Percentiles rank a stretch among this genome's conserved stretches.
phyloP scores from a whole-genome alignment of 2,888 invertebrate species.

The Cyclophora punctaria region DNA sequence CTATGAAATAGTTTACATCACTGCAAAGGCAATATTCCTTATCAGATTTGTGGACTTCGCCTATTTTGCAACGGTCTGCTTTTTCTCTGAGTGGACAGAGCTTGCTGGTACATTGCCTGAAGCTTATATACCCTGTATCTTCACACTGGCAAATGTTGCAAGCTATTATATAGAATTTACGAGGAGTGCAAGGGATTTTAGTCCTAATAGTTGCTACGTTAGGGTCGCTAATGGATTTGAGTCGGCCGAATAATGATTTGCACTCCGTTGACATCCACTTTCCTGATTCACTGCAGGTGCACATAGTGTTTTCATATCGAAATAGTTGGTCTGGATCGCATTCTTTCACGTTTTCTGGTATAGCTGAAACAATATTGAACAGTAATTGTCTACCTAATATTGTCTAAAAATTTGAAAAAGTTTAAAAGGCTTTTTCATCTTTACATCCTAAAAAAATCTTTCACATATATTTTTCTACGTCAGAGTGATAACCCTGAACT shows the following conservation, averaged over 20 bases:
- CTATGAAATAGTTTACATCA: conserved; percentile 34
- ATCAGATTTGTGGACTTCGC: conserved; percentile 31
- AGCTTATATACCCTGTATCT: conserved; percentile 19
- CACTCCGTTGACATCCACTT: conserved; percentile 39
- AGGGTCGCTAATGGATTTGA: conserved; percentile 16
- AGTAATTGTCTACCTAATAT: no score
- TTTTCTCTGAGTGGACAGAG: conserved; percentile 28
- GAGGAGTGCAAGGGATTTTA: conserved; percentile 29
- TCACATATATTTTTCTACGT: no score
- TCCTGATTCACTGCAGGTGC: conserved; percentile 34
- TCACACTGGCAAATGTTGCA: conserved; percentile 46
- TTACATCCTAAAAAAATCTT: no score
- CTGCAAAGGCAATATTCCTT: conserved; percentile 42
- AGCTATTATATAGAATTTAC: conserved; percentile 30
- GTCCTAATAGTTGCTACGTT: conserved; percentile 16
- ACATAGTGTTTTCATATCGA: conserved; percentile 27
- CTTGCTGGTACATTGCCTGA: conserved; percentile 33
- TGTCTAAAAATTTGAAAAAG: no score
- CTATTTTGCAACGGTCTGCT: conserved; percentile 30
- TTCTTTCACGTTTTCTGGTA: conserved; percentile 5
- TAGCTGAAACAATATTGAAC: conserved; percentile 1
- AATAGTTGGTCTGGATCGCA: conserved; percentile 30
- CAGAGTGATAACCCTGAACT: no score
- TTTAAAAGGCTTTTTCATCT: no score
- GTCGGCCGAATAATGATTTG: conserved; percentile 21